Percentiles rank a stretch among this genome's conserved stretches.
phyloP scores from a whole-genome alignment of 2,888 invertebrate species.

The Hedychridium roseum region DNA sequence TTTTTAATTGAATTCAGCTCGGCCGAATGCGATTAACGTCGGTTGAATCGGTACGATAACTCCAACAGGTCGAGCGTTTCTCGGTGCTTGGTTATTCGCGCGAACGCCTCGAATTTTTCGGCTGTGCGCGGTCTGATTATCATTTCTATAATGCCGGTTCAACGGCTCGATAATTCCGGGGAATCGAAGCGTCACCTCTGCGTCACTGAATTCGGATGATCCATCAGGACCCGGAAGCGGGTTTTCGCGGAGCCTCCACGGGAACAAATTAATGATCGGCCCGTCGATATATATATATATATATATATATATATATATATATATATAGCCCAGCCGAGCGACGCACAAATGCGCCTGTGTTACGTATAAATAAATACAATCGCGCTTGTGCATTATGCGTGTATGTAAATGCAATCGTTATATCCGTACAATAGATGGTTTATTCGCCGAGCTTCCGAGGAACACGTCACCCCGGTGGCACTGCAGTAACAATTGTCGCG shows the following conservation, averaged over 20 bases:
- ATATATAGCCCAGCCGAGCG: not conserved
- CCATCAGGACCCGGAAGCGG: constrained; percentile 28
- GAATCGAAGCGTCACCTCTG: constrained; percentile 15
- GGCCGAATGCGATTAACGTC: no score
- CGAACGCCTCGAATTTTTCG: no score
- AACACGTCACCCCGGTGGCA: not conserved
- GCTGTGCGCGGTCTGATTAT: no score
- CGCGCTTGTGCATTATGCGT: not conserved
- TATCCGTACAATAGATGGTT: not conserved
- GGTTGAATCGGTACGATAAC: no score
- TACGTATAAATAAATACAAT: not conserved
- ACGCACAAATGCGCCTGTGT: no score
- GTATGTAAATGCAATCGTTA: not conserved
- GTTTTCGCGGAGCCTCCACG: constrained; percentile 33
- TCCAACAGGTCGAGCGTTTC: no score
- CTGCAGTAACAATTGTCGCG: not conserved
- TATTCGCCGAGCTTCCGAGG: no score
- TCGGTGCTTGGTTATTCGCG: no score
- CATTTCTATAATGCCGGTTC: no score
- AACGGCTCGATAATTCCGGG: not conserved
- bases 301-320: constrained; percentile 15
- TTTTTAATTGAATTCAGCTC: no score
- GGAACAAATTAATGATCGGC: constrained; percentile 40
- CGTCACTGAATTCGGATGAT: constrained; percentile 28
- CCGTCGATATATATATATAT: no score